A percentile compares a stretch with the other conserved stretches of the same genome.
These are phyloP conservation scores for Lates calcarifer DNA, from an alignment of 2,113 vertebrate genomes.

Conservation along the genomic window DNA sequence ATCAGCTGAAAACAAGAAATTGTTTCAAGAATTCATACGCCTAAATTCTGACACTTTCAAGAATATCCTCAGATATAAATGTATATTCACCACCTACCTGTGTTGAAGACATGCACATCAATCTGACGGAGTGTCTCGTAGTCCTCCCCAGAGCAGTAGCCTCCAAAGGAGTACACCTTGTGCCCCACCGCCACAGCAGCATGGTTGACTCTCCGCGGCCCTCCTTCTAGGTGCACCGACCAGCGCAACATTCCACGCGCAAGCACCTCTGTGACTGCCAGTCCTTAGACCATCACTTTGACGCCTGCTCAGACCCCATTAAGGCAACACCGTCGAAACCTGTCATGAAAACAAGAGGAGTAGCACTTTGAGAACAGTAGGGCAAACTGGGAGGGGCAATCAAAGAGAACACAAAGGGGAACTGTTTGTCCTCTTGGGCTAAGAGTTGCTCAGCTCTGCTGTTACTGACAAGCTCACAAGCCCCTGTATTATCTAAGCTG, in stretches of 20 bases:
- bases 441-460: slow-evolving; percentile 42
- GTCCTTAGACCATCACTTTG: slow-evolving; percentile 80
- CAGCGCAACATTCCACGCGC: slow-evolving; percentile 95
- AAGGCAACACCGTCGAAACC: slow-evolving; percentile 60
- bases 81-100: slow-evolving; percentile 54
- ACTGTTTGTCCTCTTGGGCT: slow-evolving; percentile 46
- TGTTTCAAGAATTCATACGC: neutral
- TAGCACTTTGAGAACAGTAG: neutral
- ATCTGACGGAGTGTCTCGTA: slow-evolving; percentile 93
- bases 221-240: slow-evolving; percentile 98
- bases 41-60: neutral
- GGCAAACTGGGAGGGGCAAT: slow-evolving; percentile 30
- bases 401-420: slow-evolving; percentile 39
- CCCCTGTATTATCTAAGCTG: slow-evolving; percentile 66
- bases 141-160: slow-evolving; percentile 99
- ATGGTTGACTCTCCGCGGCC: slow-evolving; percentile 98
- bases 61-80: neutral
- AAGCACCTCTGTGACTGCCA: slow-evolving; percentile 62
- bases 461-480: slow-evolving; percentile 66
- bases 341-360: slow-evolving; percentile 41
- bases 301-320: slow-evolving; percentile 51
- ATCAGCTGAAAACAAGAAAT: neutral
- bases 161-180: slow-evolving; percentile 97
- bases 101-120: slow-evolving; percentile 80
- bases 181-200: slow-evolving; percentile 97